Base-by-base conservation (phyloP, 2,797 vertebrate genomes). In the Myotis vivesi region DNA sequence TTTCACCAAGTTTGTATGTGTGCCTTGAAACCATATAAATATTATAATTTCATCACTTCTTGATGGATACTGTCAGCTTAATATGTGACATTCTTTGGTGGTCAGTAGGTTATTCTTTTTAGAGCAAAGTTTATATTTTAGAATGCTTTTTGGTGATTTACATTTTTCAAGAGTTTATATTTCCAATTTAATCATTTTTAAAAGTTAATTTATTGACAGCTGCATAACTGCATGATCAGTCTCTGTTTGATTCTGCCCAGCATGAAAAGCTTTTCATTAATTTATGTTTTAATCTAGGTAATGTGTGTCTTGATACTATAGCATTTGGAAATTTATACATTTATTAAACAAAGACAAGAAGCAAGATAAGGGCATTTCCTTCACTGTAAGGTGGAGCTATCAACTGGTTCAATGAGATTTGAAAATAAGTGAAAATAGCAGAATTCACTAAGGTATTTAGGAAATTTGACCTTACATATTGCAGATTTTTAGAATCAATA, bases 11-110 rank as follows among this genome's bases (percentile, higher is more conserved):
- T 66, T 59, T 91, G 1, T 75, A 62, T 75, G 30, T 81, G 94
- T 85, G 49, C 55, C 64, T 77, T 81, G 76, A 87, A 89, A 62
- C 23, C 71, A 76, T 95, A 94, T 96, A 92, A 96, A 95, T 95
- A 97, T 95, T 95, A 72, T 95, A 94, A 94, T 92, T 68, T 94
- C 84, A 96, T 95, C 10, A 95, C 84, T 95, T 89, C 85, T 96
- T 95, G 76, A 96, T 97, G 51, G 79, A 71, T 33, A 71, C 85
- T 94, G 77, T 2, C 84, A 0, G 51, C 17, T 87, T 92, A 73
- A 38, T 72, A 38, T 73, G 17, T 71, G 46, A 71, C 36, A 64
- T 77, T 83, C 68, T 76, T 71, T 77, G 8, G 36, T 80, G 46
- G 22, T 81, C 12, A 12, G 41, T 94, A 90, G 44, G 30, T 92